phyloP scores from a whole-genome alignment of 2,888 invertebrate species.

The Lordiphosa fenestrarum region DNA sequence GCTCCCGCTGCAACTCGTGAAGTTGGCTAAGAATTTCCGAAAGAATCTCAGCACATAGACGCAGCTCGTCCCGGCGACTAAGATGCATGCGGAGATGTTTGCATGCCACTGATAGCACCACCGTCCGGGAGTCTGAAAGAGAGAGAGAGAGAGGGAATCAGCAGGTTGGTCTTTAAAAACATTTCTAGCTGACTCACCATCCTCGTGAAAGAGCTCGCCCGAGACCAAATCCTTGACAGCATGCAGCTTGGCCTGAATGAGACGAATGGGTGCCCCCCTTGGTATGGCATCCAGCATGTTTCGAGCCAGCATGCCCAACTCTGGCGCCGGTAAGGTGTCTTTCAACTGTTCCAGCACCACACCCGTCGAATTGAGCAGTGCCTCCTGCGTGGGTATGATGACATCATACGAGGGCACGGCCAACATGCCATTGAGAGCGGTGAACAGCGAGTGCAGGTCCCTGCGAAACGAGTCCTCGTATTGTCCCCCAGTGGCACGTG shows the following conservation, averaged over 20 bases:
- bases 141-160: neutral
- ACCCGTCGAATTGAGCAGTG: slow-evolving; percentile 90
- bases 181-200: slow-evolving; percentile 81
- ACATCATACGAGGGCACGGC: slow-evolving; percentile 86
- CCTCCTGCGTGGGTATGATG: slow-evolving; percentile 89
- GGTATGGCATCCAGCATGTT: slow-evolving; percentile 89
- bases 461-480: slow-evolving; percentile 92
- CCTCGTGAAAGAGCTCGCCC: slow-evolving; percentile 87
- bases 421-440: slow-evolving; percentile 89
- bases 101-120: slow-evolving; percentile 91
- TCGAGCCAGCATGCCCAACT: slow-evolving; percentile 88
- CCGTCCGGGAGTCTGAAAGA: slow-evolving; percentile 88
- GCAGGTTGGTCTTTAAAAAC: too few species aligned
- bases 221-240: slow-evolving; percentile 91
- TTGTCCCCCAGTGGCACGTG: slow-evolving; percentile 92
- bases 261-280: slow-evolving; percentile 82
- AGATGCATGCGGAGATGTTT: slow-evolving; percentile 92
- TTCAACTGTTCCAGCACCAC: slow-evolving; percentile 91
- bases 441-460: slow-evolving; percentile 90
- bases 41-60: slow-evolving; percentile 91
- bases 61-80: slow-evolving; percentile 89
- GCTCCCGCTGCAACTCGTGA: slow-evolving; percentile 81
- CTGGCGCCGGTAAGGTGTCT: slow-evolving; percentile 87
- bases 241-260: slow-evolving; percentile 90
- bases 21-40: slow-evolving; percentile 88